These are phyloP conservation scores for Mormyrus iriodes DNA, from an alignment of 2,113 vertebrate species.

Conservation along the genomic window DNA sequence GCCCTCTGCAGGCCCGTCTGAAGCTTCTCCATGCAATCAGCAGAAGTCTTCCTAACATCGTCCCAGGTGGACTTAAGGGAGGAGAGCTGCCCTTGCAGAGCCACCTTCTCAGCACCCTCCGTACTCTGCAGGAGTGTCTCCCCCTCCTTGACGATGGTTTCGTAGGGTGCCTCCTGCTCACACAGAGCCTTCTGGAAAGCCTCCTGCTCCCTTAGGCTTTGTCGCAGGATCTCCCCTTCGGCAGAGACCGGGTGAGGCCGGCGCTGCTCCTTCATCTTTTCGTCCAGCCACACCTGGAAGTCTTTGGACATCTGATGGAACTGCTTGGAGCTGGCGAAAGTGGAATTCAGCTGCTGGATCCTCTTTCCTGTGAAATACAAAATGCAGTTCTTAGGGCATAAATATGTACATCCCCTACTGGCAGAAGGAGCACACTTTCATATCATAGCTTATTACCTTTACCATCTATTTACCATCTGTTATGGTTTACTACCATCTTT, in stretches of 20 bases:
- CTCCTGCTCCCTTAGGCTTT: constrained; percentile 70
- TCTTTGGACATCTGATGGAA: constrained; percentile 90
- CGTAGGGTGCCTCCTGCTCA: constrained; percentile 66
- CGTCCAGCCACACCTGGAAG: constrained; percentile 79
- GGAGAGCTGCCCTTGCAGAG: constrained; percentile 76
- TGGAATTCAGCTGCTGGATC: constrained; percentile 80
- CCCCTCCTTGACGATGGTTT: constrained; percentile 74
- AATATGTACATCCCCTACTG: background rate
- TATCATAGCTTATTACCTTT: background rate
- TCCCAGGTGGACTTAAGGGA: constrained; percentile 77
- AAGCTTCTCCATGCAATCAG: constrained; percentile 69
- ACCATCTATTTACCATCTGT: too few relatives aligned
- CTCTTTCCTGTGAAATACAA: constrained; percentile 65
- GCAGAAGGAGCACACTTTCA: too few relatives aligned
- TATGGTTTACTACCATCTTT: background rate
- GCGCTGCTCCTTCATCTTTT: constrained; percentile 71
- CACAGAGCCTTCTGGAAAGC: constrained; percentile 61
- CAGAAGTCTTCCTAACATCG: constrained; percentile 70
- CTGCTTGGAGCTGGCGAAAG: constrained; percentile 82
- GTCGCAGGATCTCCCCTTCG: constrained; percentile 66
- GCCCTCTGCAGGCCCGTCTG: constrained; percentile 73
- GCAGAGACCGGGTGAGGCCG: constrained; percentile 66
- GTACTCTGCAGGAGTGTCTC: constrained; percentile 80
- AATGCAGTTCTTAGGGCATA: background rate
- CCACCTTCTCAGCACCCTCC: constrained; percentile 78